Base-by-base conservation (phyloP, 53 echinoderm and acorn worm genomes). In the Temnopleurus reevesii region DNA sequence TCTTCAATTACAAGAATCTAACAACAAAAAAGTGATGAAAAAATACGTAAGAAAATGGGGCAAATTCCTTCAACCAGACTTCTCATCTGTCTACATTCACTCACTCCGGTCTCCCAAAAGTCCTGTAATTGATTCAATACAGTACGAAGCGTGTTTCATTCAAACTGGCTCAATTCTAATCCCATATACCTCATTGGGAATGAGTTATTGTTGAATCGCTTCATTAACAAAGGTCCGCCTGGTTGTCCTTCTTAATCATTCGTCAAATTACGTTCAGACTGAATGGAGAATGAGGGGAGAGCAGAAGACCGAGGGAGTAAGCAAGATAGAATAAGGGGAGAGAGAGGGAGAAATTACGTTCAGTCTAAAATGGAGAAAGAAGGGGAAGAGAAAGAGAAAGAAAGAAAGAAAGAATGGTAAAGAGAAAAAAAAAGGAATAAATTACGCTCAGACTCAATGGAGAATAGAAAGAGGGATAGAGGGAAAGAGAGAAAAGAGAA, bases 141-240 rank as follows among this genome's bases (percentile, higher is more conserved):
- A 71, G 41, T 41, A 71, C 41, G 71, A 41, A 36, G 71, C 9
- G 8, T 71, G 71, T 41, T 71, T 71, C 71, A 71, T 71, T 71
- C 21, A 41, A 71, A 38, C 71, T 41, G 36, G 36, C 38, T 21
- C 41, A 71, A 71, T 38, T 71, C 71, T 71, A 71, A 71, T 71
- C 36, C 23, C 36, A 2, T 21, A 38, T 41, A 38, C 2, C 41
- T 41, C 71, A 36, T 41, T 23, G 43, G 7, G 41, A 71, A 71
- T 23, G 71, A 71, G 41, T 71, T 71, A 71, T 41, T 38, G 41
- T 71, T 36, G 38, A 71, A 71, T 71, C 71, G 71, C 36, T 41
- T 71, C 41, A 71, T 71, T 71, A 71, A 38, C 71, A 71, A 71
- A 71, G 41, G 71, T 71, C 71, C 71, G 71, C 71, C 71, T 71